phyloP scores from a whole-genome alignment of 2,797 vertebrate species.

The Pogonophryne albipinna region DNA sequence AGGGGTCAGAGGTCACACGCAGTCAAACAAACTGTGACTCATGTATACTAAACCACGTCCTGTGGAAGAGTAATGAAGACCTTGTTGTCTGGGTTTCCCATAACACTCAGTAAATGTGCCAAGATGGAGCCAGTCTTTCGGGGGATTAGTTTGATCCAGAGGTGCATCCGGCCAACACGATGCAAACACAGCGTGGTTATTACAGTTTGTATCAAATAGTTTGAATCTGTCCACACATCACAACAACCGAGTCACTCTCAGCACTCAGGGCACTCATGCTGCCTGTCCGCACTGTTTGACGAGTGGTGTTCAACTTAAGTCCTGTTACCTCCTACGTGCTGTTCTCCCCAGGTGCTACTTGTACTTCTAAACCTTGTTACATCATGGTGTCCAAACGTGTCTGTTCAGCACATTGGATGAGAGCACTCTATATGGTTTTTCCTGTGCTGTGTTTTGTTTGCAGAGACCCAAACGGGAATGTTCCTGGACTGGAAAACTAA shows the following conservation, averaged over 20 bases:
- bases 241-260: slow-evolving; percentile 53
- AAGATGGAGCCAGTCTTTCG: not conserved
- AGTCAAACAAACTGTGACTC: slow-evolving; percentile 19
- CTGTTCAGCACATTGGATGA: slow-evolving; percentile 25
- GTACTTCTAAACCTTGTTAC: slow-evolving; percentile 12
- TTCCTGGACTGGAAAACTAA: slow-evolving; percentile 63
- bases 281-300: slow-evolving; percentile 20
- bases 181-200: slow-evolving; percentile 62
- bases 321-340: slow-evolving; percentile 16
- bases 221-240: slow-evolving; percentile 60
- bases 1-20: slow-evolving; percentile 50
- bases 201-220: slow-evolving; percentile 31
- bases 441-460: slow-evolving; percentile 47
- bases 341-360: slow-evolving; percentile 4
- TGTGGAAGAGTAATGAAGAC: slow-evolving; percentile 13
- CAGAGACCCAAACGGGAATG: slow-evolving; percentile 37
- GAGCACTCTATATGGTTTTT: slow-evolving; percentile 32
- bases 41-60: not conserved
- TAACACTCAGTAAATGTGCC: slow-evolving; percentile 5
- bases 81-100: not conserved
- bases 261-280: slow-evolving; percentile 66
- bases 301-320: not conserved
- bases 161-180: slow-evolving; percentile 42
- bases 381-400: slow-evolving; percentile 46
- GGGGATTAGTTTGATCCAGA: slow-evolving; percentile 49